Conservation (phyloP, 2,797 vertebrate genomes). For the Gobio occitaniae region DNA sequence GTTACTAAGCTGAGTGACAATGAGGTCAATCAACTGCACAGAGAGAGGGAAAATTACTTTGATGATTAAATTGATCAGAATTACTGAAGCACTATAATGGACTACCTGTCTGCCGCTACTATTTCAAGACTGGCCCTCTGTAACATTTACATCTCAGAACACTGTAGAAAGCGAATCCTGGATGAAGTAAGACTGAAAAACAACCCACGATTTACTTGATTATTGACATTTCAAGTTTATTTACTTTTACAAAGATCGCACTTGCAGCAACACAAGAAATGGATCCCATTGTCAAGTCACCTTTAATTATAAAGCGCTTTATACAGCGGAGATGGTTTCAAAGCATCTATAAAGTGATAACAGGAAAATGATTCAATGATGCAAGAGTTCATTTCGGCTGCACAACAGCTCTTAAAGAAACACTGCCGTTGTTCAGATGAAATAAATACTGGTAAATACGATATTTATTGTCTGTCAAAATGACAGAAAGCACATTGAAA, state of each 20-base stretch:
- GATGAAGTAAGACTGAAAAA: slow-evolving; percentile 6
- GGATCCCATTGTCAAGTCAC: neutral
- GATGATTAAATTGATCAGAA: slow-evolving; percentile 54
- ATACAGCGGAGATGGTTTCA: neutral
- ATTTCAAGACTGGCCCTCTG: slow-evolving; percentile 21
- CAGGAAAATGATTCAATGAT: neutral
- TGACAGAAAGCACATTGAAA: too few species aligned
- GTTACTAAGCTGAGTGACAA: slow-evolving; percentile 49
- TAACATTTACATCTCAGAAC: slow-evolving; percentile 21
- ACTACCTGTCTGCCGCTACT: slow-evolving; percentile 16
- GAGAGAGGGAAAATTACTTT: slow-evolving; percentile 47
- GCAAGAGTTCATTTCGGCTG: neutral
- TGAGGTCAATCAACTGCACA: slow-evolving; percentile 54
- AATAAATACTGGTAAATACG: neutral
- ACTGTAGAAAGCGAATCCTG: neutral
- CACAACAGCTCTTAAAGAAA: too few species aligned
- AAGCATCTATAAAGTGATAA: neutral
- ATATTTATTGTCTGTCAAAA: too few species aligned
- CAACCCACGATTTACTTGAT: neutral
- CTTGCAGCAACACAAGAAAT: neutral
- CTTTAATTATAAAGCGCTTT: neutral
- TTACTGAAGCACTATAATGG: slow-evolving; percentile 44
- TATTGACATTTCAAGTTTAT: neutral
- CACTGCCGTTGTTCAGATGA: too few species aligned
- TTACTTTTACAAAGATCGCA: neutral